phyloP scores from a whole-genome alignment of 2,113 vertebrate species.

The Poicephalus gulielmi region DNA sequence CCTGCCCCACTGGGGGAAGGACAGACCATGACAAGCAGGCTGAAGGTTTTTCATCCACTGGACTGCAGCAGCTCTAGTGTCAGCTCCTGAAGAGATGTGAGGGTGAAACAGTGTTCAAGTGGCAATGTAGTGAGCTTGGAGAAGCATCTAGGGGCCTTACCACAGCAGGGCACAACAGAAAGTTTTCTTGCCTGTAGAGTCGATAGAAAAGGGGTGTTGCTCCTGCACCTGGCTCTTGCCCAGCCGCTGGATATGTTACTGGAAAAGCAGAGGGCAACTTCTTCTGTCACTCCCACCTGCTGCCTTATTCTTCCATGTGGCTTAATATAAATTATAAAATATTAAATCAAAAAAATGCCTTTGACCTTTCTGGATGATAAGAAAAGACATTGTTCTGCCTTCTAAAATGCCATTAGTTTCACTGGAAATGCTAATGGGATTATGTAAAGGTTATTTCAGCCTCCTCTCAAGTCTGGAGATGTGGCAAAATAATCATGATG shows the following conservation, averaged over 20 bases:
- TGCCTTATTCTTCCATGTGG: neutral
- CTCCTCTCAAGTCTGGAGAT: neutral
- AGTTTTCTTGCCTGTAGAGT: neutral
- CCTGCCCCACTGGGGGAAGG: neutral
- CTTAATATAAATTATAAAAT: constrained; percentile 61
- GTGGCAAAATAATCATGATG: constrained; percentile 27
- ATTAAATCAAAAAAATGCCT: constrained; percentile 69
- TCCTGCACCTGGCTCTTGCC: neutral
- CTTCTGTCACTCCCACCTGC: neutral
- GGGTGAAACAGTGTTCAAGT: rapidly evolving
- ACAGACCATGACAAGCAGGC: neutral
- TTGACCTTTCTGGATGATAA: constrained; percentile 64
- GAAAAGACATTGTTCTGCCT: constrained; percentile 30
- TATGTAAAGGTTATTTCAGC: constrained; percentile 67
- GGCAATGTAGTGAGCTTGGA: rapidly evolving
- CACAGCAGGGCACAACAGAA: neutral
- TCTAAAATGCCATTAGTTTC: constrained; percentile 45
- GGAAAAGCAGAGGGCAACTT: neutral
- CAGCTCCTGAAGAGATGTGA: neutral
- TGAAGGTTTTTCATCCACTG: neutral
- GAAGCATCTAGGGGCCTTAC: neutral
- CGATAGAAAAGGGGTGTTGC: neutral
- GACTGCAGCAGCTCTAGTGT: rapidly evolving
- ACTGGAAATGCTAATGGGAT: constrained; percentile 69
- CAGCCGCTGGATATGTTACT: neutral